phyloP scores from a whole-genome alignment of 2,888 invertebrate species.

The Eupithecia dodoneata region DNA sequence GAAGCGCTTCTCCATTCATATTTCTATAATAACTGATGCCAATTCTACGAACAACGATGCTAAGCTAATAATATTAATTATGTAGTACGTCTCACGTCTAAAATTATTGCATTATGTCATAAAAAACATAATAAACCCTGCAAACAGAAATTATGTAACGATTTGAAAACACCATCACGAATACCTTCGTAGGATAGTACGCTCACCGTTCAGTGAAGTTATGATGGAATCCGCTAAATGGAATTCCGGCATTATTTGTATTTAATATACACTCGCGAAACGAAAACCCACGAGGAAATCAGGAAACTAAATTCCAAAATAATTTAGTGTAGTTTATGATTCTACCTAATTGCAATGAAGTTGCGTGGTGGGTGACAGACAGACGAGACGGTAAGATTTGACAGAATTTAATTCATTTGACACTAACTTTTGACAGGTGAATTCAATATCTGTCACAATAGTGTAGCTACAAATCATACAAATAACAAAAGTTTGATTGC shows the following conservation, averaged over 20 bases:
- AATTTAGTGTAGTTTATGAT: no score
- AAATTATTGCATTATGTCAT: constrained; percentile 78
- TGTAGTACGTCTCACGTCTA: constrained; percentile 69
- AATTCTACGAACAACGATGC: constrained; percentile 52
- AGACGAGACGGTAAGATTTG: background rate
- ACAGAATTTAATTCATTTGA: background rate
- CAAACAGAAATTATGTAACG: constrained; percentile 78
- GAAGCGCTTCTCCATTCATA: constrained; percentile 57
- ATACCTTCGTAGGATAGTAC: constrained; percentile 36
- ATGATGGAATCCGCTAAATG: constrained; percentile 71
- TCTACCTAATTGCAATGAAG: no score
- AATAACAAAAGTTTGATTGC: constrained; percentile 3
- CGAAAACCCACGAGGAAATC: constrained; percentile 2
- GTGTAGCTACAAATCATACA: no score
- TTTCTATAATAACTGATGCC: constrained; percentile 41
- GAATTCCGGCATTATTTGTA: constrained; percentile 69
- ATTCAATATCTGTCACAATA: background rate
- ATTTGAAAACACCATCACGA: constrained; percentile 37
- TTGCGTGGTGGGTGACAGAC: background rate
- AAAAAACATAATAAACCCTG: constrained; percentile 62
- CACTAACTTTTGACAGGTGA: constrained; percentile 1
- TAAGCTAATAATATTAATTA: constrained; percentile 53
- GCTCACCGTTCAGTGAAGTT: constrained; percentile 70
- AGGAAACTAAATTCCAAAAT: background rate
- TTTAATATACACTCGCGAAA: background rate